These are phyloP conservation scores for Zophobas atratus DNA, from an alignment of 1,140 invertebrate species.

Conservation along the genomic window DNA sequence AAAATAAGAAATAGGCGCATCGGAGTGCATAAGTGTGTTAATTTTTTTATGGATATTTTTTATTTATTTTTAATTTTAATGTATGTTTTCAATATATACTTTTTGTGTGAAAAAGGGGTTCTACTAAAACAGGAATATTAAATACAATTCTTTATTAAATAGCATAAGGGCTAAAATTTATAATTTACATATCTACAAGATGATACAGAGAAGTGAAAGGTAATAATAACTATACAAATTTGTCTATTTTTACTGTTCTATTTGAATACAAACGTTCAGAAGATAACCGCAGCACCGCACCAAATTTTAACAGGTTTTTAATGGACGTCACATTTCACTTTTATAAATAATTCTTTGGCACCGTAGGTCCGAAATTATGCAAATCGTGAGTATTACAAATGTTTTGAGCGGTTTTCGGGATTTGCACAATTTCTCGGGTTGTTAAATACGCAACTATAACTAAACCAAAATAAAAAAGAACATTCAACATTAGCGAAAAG, in stretches of 20 bases:
- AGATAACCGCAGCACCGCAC: conserved; percentile 63
- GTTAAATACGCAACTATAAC: conserved; percentile 11
- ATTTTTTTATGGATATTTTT: conserved; percentile 22
- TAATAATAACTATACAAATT: conserved; percentile 57
- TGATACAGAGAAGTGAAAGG: conserved; percentile 59
- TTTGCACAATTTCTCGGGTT: conserved; percentile 32
- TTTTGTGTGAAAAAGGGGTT: conserved; percentile 1
- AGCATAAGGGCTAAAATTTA: conserved; percentile 60
- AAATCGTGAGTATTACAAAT: conserved; percentile 34
- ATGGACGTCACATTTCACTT: conserved; percentile 61
- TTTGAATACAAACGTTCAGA: conserved; percentile 42
- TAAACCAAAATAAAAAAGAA: background rate
- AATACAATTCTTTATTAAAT: conserved; percentile 61
- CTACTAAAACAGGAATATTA: background rate
- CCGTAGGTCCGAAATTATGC: conserved; percentile 45
- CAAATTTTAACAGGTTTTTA: conserved; percentile 55
- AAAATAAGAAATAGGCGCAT: conserved; percentile 7
- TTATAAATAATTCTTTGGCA: conserved; percentile 55
- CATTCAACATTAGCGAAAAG: conserved; percentile 39
- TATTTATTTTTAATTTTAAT: conserved; percentile 10
- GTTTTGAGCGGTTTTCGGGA: conserved; percentile 22
- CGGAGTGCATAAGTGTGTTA: conserved; percentile 1
- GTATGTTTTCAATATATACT: conserved; percentile 4
- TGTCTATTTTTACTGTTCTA: conserved; percentile 52
- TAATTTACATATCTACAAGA: conserved; percentile 65